Percentiles rank a stretch among this genome's conserved stretches.
Evolutionary conservation across 2,797 vertebrate species (phyloP).

Genomic region (Phoebastria nigripes): DNA sequence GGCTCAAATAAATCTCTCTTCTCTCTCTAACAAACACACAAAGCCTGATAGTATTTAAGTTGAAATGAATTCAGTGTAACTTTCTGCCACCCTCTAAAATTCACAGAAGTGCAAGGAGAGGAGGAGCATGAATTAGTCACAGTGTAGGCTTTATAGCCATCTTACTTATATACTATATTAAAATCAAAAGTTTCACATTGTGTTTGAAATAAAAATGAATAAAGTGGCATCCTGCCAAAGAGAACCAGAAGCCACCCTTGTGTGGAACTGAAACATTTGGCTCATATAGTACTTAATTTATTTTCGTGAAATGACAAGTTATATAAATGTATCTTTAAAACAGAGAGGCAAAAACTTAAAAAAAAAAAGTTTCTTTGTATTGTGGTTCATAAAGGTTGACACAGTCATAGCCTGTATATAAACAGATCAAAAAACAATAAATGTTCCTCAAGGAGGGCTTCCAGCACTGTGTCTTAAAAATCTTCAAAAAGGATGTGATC

Average conservation of each 20-base stretch:
- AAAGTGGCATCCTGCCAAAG: conserved; percentile 71
- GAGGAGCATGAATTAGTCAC: conserved; percentile 46
- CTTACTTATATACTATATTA: conserved; percentile 45
- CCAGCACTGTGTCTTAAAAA: conserved; percentile 40
- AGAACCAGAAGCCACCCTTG: conserved; percentile 69
- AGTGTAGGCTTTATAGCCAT: conserved; percentile 47
- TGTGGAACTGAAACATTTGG: conserved; percentile 73
- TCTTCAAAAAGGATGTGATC: conserved; percentile 46
- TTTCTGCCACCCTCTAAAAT: conserved; percentile 15
- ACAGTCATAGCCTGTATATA: conserved; percentile 9
- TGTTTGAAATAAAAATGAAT: conserved; percentile 75
- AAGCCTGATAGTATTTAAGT: not conserved
- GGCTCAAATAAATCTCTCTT: not conserved
- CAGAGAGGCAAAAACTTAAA: conserved; percentile 32
- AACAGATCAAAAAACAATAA: conserved; percentile 58
- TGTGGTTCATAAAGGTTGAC: conserved; percentile 29
- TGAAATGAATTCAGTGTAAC: not conserved
- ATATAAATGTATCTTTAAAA: conserved; percentile 74
- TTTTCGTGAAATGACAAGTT: conserved; percentile 75
- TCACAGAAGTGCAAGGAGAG: not conserved
- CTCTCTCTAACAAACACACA: not conserved
- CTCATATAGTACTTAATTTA: conserved; percentile 74
- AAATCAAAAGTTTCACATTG: conserved; percentile 74
- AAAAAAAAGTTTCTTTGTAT: conserved; percentile 50
- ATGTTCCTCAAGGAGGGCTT: conserved; percentile 21